Percentiles rank a stretch among this genome's conserved stretches.
Evolutionary conservation across 2,113 vertebrate species (phyloP).

Genomic region (Xenus cinereus): DNA sequence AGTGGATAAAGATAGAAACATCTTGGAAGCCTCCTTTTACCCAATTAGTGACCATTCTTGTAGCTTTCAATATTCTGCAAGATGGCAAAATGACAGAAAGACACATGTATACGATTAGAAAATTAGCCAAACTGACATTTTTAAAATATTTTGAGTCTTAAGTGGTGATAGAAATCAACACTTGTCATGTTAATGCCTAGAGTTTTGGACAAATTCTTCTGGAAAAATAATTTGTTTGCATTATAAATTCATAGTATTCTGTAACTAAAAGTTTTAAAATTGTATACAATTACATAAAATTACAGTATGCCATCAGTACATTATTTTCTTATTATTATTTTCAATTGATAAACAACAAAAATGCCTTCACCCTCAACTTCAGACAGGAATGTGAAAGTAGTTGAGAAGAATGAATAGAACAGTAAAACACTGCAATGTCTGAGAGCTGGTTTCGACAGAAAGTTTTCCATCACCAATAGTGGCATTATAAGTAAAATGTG

Average conservation of each 20-base stretch:
- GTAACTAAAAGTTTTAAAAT: slow-evolving; percentile 50
- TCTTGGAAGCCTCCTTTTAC: background rate
- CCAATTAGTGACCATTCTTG: background rate
- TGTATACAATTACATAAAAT: slow-evolving; percentile 37
- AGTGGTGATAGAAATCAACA: slow-evolving; percentile 1
- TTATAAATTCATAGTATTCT: slow-evolving; percentile 55
- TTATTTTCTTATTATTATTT: slow-evolving; percentile 46
- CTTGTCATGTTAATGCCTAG: background rate
- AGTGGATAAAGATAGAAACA: background rate
- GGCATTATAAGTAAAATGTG: background rate
- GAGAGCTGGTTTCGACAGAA: slow-evolving; percentile 69
- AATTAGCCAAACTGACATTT: background rate
- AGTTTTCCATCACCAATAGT: slow-evolving; percentile 44
- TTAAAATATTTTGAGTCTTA: slow-evolving; percentile 4
- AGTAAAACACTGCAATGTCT: background rate
- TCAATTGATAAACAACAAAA: background rate
- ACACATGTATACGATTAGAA: background rate
- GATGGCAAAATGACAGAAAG: background rate
- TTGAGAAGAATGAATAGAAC: background rate
- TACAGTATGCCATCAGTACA: background rate
- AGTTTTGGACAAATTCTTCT: slow-evolving; percentile 19
- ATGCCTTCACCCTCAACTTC: slow-evolving; percentile 2
- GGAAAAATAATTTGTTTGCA: slow-evolving; percentile 54
- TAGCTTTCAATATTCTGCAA: background rate
- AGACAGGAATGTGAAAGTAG: slow-evolving; percentile 13